Base-by-base conservation (phyloP, 2,113 vertebrate species). In the Chaetorhynchus papuensis region DNA sequence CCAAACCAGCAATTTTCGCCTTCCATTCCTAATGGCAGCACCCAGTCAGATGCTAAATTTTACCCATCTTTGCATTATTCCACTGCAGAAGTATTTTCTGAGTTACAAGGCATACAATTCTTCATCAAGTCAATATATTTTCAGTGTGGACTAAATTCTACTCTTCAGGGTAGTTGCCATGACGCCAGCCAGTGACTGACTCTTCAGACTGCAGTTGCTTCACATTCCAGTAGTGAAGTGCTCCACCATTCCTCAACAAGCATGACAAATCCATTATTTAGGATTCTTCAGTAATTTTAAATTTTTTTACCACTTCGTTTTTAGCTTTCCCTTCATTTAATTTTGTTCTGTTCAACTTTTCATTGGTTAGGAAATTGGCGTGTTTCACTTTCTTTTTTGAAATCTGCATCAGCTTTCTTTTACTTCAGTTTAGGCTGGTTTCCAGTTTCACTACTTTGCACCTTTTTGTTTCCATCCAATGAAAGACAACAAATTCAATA, bases 31-130 rank as follows among this genome's bases (percentile, higher is more conserved):
- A 19, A 53, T 6, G 9, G 37, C 19, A 59, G 15, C 37, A 81
- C 4, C 23, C 0, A 1, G 23, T 12, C 0, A 0, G 4, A 27
- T 56, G 45, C 12, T 60, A 71, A 56, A 39, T 54, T 30, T 86
- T 14, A 60, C 33, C 77, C 14, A 9, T 37, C 47, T 64, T 74
- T 72, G 21, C 35, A 52, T 56, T 35, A 52, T 42, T 72, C 24
- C 33, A 72, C 37, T 39, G 33, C 41, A 70, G 5, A 76, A 59
- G 4, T 52, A 22, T 83, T 79, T 79, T 72, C 22, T 49, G 14
- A 33, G 12, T 76, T 49, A 28, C 41, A 85, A 96, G 33, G 39
- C 26, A 72, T 11, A n/a, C 3, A 21, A 18, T 63, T 84, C 47
- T 59, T 78, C 7, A 61, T 53, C 26, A 53, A 53, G 37, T 22